phyloP scores from a whole-genome alignment of 1,140 invertebrate genomes.

The Calycopis cecrops region DNA sequence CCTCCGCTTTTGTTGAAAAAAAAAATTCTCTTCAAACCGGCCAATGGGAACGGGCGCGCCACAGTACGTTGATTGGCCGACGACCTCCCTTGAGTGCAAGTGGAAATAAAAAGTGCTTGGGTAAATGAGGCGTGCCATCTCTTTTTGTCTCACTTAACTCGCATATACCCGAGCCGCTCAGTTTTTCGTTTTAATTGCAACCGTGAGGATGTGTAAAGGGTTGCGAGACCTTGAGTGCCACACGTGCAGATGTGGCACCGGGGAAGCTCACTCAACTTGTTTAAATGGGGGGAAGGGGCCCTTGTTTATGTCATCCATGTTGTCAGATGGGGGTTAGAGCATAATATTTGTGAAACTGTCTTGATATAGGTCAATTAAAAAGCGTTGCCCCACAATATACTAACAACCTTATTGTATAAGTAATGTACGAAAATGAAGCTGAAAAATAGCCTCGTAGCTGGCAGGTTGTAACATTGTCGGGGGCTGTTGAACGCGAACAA shows the following conservation, averaged over 20 bases:
- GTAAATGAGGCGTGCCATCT: constrained; percentile 61
- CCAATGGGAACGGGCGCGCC: constrained; percentile 62
- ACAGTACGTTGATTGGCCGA: constrained; percentile 71
- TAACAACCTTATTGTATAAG: too few species aligned
- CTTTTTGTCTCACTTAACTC: constrained; percentile 40
- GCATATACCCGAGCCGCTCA: constrained; percentile 42
- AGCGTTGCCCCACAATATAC: constrained; percentile 14
- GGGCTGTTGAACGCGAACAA: constrained; percentile 3
- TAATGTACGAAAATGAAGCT: not conserved
- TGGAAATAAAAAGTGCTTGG: constrained; percentile 70
- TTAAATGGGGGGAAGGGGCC: constrained; percentile 56
- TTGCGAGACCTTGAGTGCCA: constrained; percentile 67
- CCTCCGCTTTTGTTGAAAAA: constrained; percentile 65
- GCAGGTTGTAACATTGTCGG: not conserved
- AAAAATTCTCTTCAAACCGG: constrained; percentile 70
- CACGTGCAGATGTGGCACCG: constrained; percentile 56
- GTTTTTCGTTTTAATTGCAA: constrained; percentile 74
- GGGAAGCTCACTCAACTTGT: constrained; percentile 63
- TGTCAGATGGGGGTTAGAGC: constrained; percentile 38
- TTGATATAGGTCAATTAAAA: constrained; percentile 49
- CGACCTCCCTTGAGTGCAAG: constrained; percentile 67
- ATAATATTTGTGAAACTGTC: constrained; percentile 31
- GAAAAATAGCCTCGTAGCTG: not conserved
- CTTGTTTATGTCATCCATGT: constrained; percentile 57
- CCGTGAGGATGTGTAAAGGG: constrained; percentile 67